A percentile compares a stretch with the other conserved stretches of the same genome.
phyloP scores from a whole-genome alignment of 1,140 invertebrate genomes.

The Drosophila mayri region DNA sequence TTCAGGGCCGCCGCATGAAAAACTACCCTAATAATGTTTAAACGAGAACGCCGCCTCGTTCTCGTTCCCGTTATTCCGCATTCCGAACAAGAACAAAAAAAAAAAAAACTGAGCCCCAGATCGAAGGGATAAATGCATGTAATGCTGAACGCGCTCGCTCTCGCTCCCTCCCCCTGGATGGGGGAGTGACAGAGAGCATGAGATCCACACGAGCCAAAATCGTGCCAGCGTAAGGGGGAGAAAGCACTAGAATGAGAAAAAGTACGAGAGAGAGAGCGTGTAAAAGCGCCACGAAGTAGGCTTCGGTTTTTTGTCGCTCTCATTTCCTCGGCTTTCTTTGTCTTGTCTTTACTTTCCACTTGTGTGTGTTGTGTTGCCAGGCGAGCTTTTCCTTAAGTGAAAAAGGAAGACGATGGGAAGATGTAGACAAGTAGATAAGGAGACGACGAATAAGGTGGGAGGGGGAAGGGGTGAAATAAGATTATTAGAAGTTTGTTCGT shows the following conservation, averaged over 20 bases:
- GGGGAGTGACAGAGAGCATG: conserved; percentile 33
- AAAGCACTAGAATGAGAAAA: conserved; percentile 2
- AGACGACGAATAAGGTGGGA: conserved; percentile 10
- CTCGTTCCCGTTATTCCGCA: conserved; percentile 38
- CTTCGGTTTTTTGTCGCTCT: conserved; percentile 38
- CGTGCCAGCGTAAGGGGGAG: conserved; percentile 18
- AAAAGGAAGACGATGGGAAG: not conserved
- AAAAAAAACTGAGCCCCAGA: conserved; percentile 30
- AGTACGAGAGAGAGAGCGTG: not conserved
- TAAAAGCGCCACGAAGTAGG: conserved; percentile 67
- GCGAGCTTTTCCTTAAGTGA: conserved; percentile 28
- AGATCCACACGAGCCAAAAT: conserved; percentile 59
- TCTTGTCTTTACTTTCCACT: conserved; percentile 31
- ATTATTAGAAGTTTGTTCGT: conserved; percentile 15
- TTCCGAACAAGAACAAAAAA: conserved; percentile 32
- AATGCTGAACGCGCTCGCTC: conserved; percentile 3
- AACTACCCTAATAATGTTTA: conserved; percentile 70
- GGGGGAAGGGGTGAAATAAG: not conserved
- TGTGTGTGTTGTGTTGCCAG: conserved; percentile 46
- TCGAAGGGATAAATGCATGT: conserved; percentile 45
- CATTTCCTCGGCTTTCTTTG: conserved; percentile 18
- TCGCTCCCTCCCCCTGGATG: conserved; percentile 5
- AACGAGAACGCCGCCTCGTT: conserved; percentile 41
- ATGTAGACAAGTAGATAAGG: not conserved
- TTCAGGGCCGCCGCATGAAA: conserved; percentile 76